Conservation (phyloP, 2,113 vertebrate species). For the Tiliqua scincoides region DNA sequence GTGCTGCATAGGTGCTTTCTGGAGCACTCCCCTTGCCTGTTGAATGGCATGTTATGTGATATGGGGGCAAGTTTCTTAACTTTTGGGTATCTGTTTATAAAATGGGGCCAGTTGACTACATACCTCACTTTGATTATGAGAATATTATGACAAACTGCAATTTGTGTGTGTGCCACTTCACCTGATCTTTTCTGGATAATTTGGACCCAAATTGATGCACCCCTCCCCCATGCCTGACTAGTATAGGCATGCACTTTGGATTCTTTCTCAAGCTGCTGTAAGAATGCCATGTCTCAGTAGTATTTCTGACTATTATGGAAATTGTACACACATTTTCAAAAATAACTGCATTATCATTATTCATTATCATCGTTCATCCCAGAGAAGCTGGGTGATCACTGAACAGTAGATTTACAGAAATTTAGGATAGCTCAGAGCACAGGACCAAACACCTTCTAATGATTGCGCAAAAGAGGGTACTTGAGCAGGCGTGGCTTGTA, state of each 20-base stretch:
- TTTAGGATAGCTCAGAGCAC: not conserved
- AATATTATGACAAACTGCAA: too few species aligned
- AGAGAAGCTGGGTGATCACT: not conserved
- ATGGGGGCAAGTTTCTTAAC: not conserved
- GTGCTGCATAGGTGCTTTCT: not conserved
- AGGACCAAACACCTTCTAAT: not conserved
- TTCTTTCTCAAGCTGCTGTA: not conserved
- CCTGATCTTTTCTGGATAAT: not conserved
- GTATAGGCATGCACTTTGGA: not conserved
- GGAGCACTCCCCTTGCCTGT: not conserved
- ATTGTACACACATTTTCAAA: accelerated
- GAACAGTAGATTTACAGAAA: not conserved
- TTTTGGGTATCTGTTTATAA: not conserved
- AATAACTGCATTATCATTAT: accelerated
- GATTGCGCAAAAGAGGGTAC: not conserved
- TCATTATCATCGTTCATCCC: not conserved
- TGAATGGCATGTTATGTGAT: not conserved
- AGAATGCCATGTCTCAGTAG: not conserved
- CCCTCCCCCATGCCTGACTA: not conserved
- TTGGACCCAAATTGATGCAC: not conserved
- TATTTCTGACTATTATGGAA: accelerated
- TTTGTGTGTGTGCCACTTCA: not conserved
- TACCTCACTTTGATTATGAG: not conserved
- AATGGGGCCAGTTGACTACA: not conserved
- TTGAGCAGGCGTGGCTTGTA: not conserved